Evolutionary conservation across 2,797 vertebrate genomes (phyloP), one percentile per base, ranked within the genome.

Genomic region (Myoxocephalus aenaeus): DNA sequence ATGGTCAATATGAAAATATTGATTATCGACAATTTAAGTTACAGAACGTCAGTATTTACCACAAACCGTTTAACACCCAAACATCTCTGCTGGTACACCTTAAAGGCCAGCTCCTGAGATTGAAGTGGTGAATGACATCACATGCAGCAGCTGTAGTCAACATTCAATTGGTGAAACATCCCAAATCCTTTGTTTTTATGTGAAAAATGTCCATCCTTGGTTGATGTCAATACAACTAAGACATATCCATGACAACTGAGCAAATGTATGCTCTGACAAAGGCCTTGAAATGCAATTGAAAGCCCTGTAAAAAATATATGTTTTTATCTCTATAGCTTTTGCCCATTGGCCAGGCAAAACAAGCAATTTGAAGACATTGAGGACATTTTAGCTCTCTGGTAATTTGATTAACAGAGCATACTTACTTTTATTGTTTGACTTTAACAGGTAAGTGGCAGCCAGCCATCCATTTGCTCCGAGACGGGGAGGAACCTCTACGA

Each of bases 381-480:
- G 13, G 48, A 50, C 20, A 50, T 50, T 50, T n/a, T 27, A 58
- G 7, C 4, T 48, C 17, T 59, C 18, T 46, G n/a, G 56, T 76
- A 1, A n/a, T 36, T 25, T 15, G 5, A 51, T 70, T 32, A 40
- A 48, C 11, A 44, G 15, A 46, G 50, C 36, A 44, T 3, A 27
- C 29, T 61, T 3, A 42, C 18, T 36, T 59, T 70, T 11, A 4
- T 66, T 51, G 2, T 10, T 81, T 79, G n/a, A n/a, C 40, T 65
- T 20, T 54, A 17, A 64, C 81, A 94, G 91, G 96, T 95, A 76
- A 95, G 95, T 51, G 95, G 94, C 63, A 97, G 92, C 87, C 96
- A 96, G 82, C 90, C 95, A 1, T 94, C 96, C 88, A 95, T 96
- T 91, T 97, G 94, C 85, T 92, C 97, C 3, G 97, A 99, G 76